Conservation (phyloP, 64 coral and sea anemone species). For the Montipora capricornis region DNA sequence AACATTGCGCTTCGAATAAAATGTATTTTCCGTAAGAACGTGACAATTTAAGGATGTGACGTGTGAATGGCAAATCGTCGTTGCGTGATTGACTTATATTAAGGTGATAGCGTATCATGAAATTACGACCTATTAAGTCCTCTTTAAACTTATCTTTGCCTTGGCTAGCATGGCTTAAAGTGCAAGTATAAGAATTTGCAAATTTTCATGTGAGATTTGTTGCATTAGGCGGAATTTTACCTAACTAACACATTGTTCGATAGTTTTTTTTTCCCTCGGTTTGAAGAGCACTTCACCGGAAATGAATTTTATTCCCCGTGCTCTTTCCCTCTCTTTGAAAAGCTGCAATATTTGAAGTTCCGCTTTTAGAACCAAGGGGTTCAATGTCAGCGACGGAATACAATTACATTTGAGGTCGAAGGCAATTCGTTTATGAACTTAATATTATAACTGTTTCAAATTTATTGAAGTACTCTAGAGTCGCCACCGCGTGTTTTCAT, state of each 20-base stretch:
- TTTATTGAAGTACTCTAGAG: no score
- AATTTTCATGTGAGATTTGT: background rate
- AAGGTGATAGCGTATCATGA: background rate
- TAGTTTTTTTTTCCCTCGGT: no score
- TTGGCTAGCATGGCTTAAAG: background rate
- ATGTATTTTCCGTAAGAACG: background rate
- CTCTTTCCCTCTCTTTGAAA: no score
- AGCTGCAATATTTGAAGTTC: background rate
- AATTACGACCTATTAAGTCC: background rate
- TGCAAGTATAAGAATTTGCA: background rate
- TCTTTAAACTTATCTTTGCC: background rate
- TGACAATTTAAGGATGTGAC: background rate
- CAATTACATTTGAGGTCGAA: background rate
- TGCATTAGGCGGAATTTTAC: no score
- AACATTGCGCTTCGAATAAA: background rate
- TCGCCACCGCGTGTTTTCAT: background rate
- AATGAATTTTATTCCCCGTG: background rate
- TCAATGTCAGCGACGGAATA: background rate
- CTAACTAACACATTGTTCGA: no score
- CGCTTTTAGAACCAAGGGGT: background rate
- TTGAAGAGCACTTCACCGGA: background rate
- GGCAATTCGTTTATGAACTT: background rate
- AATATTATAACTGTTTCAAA: background rate
- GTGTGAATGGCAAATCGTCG: background rate
- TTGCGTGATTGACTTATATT: background rate